Evolutionary conservation across 2,888 invertebrate genomes (phyloP).

Genomic region (Drosophila prostipennis): DNA sequence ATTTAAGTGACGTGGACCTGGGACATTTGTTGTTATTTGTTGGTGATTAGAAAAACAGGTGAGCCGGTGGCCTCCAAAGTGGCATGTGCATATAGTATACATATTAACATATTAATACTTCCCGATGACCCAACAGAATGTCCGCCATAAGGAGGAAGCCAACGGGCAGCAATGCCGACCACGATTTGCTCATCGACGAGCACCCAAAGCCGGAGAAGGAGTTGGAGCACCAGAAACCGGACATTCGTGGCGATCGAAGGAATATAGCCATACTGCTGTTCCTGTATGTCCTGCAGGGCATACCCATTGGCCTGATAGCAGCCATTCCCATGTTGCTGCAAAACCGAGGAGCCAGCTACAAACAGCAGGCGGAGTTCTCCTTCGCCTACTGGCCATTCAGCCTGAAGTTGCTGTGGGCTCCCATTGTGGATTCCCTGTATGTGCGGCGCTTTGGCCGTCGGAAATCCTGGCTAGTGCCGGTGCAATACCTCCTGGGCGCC

Average conservation of each 20-base stretch:
- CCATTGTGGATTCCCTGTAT: slow-evolving; percentile 97
- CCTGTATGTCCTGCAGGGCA: slow-evolving; percentile 97
- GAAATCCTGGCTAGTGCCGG: slow-evolving; percentile 97
- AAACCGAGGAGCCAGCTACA: slow-evolving; percentile 96
- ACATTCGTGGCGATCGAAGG: slow-evolving; percentile 89
- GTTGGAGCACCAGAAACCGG: slow-evolving; percentile 78
- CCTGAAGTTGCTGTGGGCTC: slow-evolving; percentile 98
- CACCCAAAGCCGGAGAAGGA: slow-evolving; percentile 33
- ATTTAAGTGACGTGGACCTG: slow-evolving; percentile 40
- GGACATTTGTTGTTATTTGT: slow-evolving; percentile 33
- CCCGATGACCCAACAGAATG: slow-evolving; percentile 6
- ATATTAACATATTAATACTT: neutral
- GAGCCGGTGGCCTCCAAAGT: slow-evolving; percentile 21
- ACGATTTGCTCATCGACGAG: slow-evolving; percentile 14
- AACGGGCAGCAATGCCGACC: slow-evolving; percentile 27
- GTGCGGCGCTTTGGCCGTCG: slow-evolving; percentile 93
- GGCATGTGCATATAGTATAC: neutral
- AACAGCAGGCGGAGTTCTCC: slow-evolving; percentile 97
- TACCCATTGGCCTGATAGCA: slow-evolving; percentile 96
- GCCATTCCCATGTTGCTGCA: slow-evolving; percentile 98
- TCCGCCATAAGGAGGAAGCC: slow-evolving; percentile 32
- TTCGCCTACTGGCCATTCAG: slow-evolving; percentile 97
- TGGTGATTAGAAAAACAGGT: slow-evolving; percentile 40
- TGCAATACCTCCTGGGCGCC: slow-evolving; percentile 94
- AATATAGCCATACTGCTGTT: slow-evolving; percentile 95